These are phyloP conservation scores for Leucoma salicis DNA, from an alignment of 2,888 invertebrate genomes.

Conservation along the genomic window DNA sequence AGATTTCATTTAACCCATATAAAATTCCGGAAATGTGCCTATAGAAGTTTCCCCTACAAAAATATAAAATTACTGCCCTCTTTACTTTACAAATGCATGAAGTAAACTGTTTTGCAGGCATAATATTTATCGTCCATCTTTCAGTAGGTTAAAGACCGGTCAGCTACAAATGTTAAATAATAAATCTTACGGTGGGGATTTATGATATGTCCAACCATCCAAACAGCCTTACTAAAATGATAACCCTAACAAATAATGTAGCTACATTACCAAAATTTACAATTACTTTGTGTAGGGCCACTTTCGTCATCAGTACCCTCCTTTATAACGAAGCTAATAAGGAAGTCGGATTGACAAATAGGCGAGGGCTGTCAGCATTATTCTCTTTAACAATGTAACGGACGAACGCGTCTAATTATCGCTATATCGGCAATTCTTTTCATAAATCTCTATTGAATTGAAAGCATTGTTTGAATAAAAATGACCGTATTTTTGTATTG, in stretches of 20 bases:
- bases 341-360: slow-evolving; percentile 32
- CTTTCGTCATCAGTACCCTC: not conserved
- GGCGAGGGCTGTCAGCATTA: slow-evolving; percentile 18
- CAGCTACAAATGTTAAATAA: not conserved
- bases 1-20: too few relatives aligned
- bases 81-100: too few relatives aligned
- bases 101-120: too few relatives aligned
- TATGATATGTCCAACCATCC: too few relatives aligned
- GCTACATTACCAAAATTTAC: too few relatives aligned
- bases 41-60: too few relatives aligned
- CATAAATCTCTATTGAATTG: slow-evolving; percentile 12
- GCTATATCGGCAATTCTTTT: slow-evolving; percentile 20
- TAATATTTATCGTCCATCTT: too few relatives aligned
- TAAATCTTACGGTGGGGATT: too few relatives aligned
- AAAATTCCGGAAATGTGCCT: too few relatives aligned
- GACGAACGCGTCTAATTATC: slow-evolving; percentile 30
- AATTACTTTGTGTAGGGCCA: not conserved
- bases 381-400: slow-evolving; percentile 22
- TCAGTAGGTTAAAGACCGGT: not conserved
- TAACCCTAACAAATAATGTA: too few relatives aligned
- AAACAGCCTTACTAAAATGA: too few relatives aligned
- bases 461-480: slow-evolving; percentile 5
- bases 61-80: too few relatives aligned
- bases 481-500: not conserved
- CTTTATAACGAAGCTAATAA: slow-evolving; percentile 19